These are phyloP conservation scores for Peromyscus melanophrys DNA, from an alignment of 2,797 vertebrate genomes.

Conservation along the genomic window DNA sequence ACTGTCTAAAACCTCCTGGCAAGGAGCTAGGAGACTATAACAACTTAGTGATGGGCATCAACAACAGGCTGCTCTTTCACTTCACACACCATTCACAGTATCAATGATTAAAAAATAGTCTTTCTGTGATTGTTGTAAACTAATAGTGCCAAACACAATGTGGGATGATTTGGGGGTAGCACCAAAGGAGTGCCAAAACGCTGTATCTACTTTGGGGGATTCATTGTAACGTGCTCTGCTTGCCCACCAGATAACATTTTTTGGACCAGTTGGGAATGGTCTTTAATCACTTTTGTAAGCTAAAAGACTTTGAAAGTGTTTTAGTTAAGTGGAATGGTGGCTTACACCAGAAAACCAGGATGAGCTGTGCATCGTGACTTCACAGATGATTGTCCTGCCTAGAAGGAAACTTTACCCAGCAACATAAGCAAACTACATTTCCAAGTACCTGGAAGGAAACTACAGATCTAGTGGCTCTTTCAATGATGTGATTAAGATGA, in stretches of 20 bases:
- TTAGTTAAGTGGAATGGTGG: conserved; percentile 29
- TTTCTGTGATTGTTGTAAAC: conserved; percentile 14
- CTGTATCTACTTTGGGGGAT: neutral
- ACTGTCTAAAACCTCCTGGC: neutral
- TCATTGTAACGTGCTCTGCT: neutral
- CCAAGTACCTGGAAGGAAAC: conserved; percentile 65
- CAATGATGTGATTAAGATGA: conserved; percentile 37
- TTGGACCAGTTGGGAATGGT: neutral
- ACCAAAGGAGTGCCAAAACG: neutral
- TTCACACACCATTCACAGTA: neutral
- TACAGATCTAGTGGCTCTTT: conserved; percentile 60
- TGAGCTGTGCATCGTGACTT: conserved; percentile 58
- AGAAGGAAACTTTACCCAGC: conserved; percentile 65
- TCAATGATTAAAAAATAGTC: conserved; percentile 1
- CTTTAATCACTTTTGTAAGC: conserved; percentile 55
- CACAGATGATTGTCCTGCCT: conserved; percentile 50
- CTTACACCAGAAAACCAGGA: conserved; percentile 66
- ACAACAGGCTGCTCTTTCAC: neutral
- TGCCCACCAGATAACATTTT: neutral
- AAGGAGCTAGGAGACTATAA: neutral
- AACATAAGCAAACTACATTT: conserved; percentile 60
- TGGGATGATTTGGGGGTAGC: neutral
- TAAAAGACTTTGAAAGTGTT: conserved; percentile 48
- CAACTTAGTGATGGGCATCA: neutral
- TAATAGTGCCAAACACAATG: neutral